Percentiles rank a stretch among this genome's conserved stretches.
Conservation (phyloP, 2,113 vertebrate genomes). For the Strigops habroptila region DNA sequence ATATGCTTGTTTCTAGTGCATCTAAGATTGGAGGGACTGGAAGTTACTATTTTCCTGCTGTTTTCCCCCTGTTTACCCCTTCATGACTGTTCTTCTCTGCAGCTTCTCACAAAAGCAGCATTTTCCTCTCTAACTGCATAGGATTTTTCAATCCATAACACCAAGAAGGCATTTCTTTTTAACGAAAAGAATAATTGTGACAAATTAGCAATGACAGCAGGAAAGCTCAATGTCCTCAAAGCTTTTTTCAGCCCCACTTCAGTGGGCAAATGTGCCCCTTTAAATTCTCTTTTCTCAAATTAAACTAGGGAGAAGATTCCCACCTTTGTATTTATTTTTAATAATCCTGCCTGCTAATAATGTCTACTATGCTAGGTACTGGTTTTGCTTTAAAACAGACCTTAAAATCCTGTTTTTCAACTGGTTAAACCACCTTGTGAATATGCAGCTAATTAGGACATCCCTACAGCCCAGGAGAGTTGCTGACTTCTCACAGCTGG, state of each 20-base stretch:
- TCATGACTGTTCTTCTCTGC: neutral
- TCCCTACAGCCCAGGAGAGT: neutral
- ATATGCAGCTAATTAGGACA: neutral
- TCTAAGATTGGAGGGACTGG: neutral
- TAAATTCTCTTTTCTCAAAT: neutral
- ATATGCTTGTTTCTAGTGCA: neutral
- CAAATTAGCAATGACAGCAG: neutral
- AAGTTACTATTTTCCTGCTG: neutral
- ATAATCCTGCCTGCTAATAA: neutral
- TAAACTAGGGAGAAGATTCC: neutral
- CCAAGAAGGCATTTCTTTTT: neutral
- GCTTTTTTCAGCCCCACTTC: neutral
- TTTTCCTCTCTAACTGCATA: neutral
- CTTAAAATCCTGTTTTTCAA: neutral
- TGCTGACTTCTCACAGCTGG: fast-evolving
- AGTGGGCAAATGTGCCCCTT: neutral
- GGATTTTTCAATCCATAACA: neutral
- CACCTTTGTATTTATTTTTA: neutral
- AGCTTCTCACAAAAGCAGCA: neutral
- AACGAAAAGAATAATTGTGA: neutral
- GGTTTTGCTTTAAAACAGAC: neutral
- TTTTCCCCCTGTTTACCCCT: neutral
- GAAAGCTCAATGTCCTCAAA: neutral
- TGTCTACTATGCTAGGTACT: neutral
- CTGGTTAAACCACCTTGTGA: neutral